Evolutionary conservation across 2,888 invertebrate species (phyloP), one percentile per base, ranked within the genome.

Genomic region (Tetropium fuscum): DNA sequence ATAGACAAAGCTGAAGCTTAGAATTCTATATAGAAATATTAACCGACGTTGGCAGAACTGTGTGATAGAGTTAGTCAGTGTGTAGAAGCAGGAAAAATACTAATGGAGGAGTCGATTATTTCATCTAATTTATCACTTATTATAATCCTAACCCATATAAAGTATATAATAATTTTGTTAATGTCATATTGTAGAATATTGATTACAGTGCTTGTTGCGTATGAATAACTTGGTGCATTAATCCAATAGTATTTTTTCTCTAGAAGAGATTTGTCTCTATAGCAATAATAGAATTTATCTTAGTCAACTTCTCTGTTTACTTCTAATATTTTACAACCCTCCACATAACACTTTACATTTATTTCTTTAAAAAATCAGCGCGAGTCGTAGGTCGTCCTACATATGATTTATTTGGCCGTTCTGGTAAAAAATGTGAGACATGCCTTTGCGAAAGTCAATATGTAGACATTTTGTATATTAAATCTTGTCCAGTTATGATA

Each of bases 401-500:
- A n/a, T 36, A 20, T 48, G 48, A 48, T 20, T 48, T 36, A 48
- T 48, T 10, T 20, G 34, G 15, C 20, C 20, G 16, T 47, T 19
- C 32, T 10, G n/a, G 19, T 51, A 54, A 54, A 54, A 54, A 54
- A 44, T 56, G 48, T 56, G 41, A 58, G 56, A 65, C 57, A 57
- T 62, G 58, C 51, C 53, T 58, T 40, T 47, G 34, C 20, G 36
- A 51, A 45, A 58, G 54, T 56, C 57, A 62, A 60, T 61, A 57
- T 51, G 59, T 60, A 63, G 66, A 69, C 70, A 66, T 71, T 72
- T 72, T 76, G 73, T 75, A 73, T 77, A 78, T 78, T 76, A 76
- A 77, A 78, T 74, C 69, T 74, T 74, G 76, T 73, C 76, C 68
- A 63, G 66, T 63, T 59, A 72, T 78, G 78, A 78, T 78, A 71